Percentiles rank a stretch among this genome's conserved stretches.
Conservation (phyloP, 1,140 invertebrate species). For the Reticulitermes speratus region DNA sequence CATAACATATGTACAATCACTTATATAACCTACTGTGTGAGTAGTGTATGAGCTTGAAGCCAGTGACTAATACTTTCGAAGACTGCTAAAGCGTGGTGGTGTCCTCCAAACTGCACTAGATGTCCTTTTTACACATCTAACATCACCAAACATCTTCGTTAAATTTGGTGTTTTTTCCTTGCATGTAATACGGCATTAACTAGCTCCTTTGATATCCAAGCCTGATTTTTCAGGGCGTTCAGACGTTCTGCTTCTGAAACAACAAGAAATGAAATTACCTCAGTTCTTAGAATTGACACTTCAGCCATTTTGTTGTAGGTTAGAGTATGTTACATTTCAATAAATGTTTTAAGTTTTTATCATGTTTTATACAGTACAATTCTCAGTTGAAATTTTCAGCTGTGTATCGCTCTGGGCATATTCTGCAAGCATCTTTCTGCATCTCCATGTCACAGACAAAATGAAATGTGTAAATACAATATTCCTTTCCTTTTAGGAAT, state of each 20-base stretch:
- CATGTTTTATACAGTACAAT: too few relatives aligned
- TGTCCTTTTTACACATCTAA: background rate
- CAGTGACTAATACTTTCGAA: background rate
- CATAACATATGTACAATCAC: too few relatives aligned
- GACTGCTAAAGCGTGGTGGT: background rate
- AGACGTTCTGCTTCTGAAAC: background rate
- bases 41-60: too few relatives aligned
- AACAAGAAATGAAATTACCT: background rate
- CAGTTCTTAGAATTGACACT: background rate
- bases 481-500: too few relatives aligned
- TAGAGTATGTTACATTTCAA: background rate
- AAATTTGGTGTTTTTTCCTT: background rate
- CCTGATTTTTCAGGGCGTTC: background rate
- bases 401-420: too few relatives aligned
- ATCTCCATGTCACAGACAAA: too few relatives aligned
- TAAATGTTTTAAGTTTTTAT: background rate
- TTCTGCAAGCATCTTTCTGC: too few relatives aligned
- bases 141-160: background rate
- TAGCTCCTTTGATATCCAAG: background rate
- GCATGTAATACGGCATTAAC: background rate
- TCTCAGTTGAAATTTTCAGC: too few relatives aligned
- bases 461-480: too few relatives aligned
- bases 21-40: too few relatives aligned
- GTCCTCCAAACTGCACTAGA: background rate
- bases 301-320: background rate